phyloP scores from a whole-genome alignment of 2,888 invertebrate species.

The Drosophila setosimentum region DNA sequence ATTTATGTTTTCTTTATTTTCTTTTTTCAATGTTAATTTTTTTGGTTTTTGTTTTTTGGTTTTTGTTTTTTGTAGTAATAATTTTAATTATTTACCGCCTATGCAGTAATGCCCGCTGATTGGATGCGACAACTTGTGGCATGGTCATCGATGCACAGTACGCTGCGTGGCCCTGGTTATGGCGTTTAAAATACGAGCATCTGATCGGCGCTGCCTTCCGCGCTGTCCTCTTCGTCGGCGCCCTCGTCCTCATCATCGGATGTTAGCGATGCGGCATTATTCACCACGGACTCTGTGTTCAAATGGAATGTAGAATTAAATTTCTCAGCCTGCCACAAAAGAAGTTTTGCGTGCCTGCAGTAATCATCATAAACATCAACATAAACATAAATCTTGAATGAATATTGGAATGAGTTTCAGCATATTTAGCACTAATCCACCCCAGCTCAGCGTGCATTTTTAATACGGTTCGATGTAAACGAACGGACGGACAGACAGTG shows the following conservation, averaged over 20 bases:
- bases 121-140: slow-evolving; percentile 44
- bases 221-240: slow-evolving; percentile 89
- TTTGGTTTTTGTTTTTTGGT: slow-evolving; percentile 22
- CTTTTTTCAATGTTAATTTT: slow-evolving; percentile 13
- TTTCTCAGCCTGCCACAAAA: slow-evolving; percentile 26
- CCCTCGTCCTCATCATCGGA: slow-evolving; percentile 91
- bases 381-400: slow-evolving; percentile 39
- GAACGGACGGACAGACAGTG: background rate
- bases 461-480: slow-evolving; percentile 14
- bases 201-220: slow-evolving; percentile 92
- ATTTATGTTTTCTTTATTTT: slow-evolving; percentile 56
- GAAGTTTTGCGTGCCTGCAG: slow-evolving; percentile 1
- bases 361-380: slow-evolving; percentile 40
- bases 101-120: slow-evolving; percentile 64
- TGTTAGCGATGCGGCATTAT: slow-evolving; percentile 87
- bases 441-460: slow-evolving; percentile 24
- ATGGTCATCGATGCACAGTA: slow-evolving; percentile 40
- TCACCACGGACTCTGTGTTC: slow-evolving; percentile 86
- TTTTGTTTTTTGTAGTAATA: slow-evolving; percentile 64
- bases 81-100: slow-evolving; percentile 66
- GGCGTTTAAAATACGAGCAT: slow-evolving; percentile 89
- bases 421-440: slow-evolving; percentile 40
- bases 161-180: slow-evolving; percentile 15
- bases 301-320: slow-evolving; percentile 58
- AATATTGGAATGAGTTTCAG: slow-evolving; percentile 29